phyloP scores from a whole-genome alignment of 2,888 invertebrate species.

The Ochropacha duplaris region DNA sequence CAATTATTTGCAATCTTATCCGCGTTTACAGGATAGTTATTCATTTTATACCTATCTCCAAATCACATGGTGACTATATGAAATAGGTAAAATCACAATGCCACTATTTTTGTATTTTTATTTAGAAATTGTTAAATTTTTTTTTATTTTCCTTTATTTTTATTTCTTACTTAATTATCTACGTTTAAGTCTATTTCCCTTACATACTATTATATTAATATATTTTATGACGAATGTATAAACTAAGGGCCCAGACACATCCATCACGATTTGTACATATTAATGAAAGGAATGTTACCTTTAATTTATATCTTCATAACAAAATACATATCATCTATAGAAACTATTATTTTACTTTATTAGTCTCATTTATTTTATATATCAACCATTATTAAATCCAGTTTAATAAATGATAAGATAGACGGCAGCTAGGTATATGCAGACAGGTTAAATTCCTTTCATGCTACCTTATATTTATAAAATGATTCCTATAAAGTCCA shows the following conservation, averaged over 20 bases:
- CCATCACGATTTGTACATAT: slow-evolving; percentile 74
- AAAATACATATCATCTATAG: slow-evolving; percentile 65
- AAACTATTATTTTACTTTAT: slow-evolving; percentile 54
- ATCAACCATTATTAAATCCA: slow-evolving; percentile 82
- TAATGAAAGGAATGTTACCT: slow-evolving; percentile 83
- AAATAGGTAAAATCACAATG: slow-evolving; percentile 71
- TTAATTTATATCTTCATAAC: slow-evolving; percentile 80
- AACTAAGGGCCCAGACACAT: slow-evolving; percentile 83
- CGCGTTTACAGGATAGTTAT: slow-evolving; percentile 79
- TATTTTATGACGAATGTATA: slow-evolving; percentile 81
- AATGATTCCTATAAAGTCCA: slow-evolving; percentile 72
- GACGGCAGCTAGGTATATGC: slow-evolving; percentile 56
- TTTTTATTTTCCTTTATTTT: slow-evolving; percentile 38
- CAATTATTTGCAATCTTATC: slow-evolving; percentile 70
- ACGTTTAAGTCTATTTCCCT: slow-evolving; percentile 70
- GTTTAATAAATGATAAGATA: slow-evolving; percentile 81
- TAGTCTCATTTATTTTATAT: slow-evolving; percentile 68
- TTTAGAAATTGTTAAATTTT: slow-evolving; percentile 39
- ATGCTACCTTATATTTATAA: slow-evolving; percentile 61
- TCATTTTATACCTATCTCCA: slow-evolving; percentile 46
- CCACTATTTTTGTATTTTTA: slow-evolving; percentile 53
- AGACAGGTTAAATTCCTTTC: slow-evolving; percentile 72
- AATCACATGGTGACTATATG: slow-evolving; percentile 54
- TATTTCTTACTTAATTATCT: slow-evolving; percentile 59
- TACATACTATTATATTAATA: slow-evolving; percentile 52